Conservation (phyloP, 2,888 invertebrate genomes). For the Rhagium mordax region DNA sequence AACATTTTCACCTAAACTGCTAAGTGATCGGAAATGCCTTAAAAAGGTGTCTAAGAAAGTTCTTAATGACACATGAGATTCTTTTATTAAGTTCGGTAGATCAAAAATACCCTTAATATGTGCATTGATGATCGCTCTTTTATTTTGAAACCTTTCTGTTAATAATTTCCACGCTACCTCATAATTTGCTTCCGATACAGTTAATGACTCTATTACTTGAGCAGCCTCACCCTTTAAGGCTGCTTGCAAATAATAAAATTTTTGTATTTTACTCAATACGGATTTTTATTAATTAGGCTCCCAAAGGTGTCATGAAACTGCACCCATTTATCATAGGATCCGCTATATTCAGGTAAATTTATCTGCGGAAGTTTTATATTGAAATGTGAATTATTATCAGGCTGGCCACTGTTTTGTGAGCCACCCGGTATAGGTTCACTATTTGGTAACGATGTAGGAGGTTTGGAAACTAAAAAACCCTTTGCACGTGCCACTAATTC, state of each 20-base stretch:
- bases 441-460: background rate
- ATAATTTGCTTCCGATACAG: slow-evolving; percentile 10
- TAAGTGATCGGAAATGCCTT: background rate
- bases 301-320: too few species aligned
- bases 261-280: slow-evolving; percentile 15
- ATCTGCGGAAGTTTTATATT: too few species aligned
- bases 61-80: slow-evolving; percentile 3
- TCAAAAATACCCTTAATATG: slow-evolving; percentile 9
- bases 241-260: slow-evolving; percentile 33
- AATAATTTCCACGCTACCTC: slow-evolving; percentile 9
- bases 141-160: slow-evolving; percentile 17
- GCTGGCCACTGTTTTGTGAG: background rate
- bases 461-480: background rate
- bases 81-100: slow-evolving; percentile 1
- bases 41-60: slow-evolving; percentile 17
- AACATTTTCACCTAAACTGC: slow-evolving; percentile 1
- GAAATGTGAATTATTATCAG: background rate
- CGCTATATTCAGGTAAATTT: background rate
- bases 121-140: slow-evolving; percentile 10
- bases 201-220: slow-evolving; percentile 6
- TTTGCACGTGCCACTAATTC: background rate
- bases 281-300: background rate
- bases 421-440: background rate
- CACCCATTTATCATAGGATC: background rate
- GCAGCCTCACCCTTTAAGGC: slow-evolving; percentile 24